Evolutionary conservation across 2,888 invertebrate genomes (phyloP), one percentile per base, ranked within the genome.

Genomic region (Papilio gigon): DNA sequence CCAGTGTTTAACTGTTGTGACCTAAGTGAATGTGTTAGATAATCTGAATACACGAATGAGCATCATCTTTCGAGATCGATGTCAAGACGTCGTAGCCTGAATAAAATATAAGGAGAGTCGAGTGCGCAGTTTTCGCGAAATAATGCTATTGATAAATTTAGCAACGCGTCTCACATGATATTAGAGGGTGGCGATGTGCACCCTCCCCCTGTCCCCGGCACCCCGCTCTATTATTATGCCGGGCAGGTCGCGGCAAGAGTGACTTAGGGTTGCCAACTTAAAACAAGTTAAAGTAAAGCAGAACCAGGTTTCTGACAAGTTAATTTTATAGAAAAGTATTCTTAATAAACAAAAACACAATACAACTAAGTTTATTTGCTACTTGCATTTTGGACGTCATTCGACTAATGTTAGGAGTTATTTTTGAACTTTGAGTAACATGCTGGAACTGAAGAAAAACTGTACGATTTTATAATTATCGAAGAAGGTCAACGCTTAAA

Each of bases 101-200:
- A 90, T 90, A 89, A 89, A 87, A 89, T 87, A 90, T 87, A 83
- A 86, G 83, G 80, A 78, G 76, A 77, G 77, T 77, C 80, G 77
- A 77, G 78, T 75, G 78, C 83, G 81, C 80, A 80, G 82, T 80
- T 79, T 81, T 82, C 82, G 82, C 86, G 85, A 85, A 85, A 85
- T 89, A 88, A 86, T 85, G 81, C 87, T 88, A 91, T 91, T 90
- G 90, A 90, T 90, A 90, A 90, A 90, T 91, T 89, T 88, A 86
- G 82, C 84, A 86, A 80, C 83, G 84, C 75, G 76, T 75, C 77
- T 89, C 89, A 88, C 86, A 86, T 87, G 88, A 85, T 90, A 89
- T 89, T 89, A 89, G 80, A 83, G 88, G 88, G 89, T 84, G 88
- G 84, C 79, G 82, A 83, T 80, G 80, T 80, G 77, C 84, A 84